Evolutionary conservation across 2,888 invertebrate species (phyloP).

Genomic region (Drymonia ruficornis): DNA sequence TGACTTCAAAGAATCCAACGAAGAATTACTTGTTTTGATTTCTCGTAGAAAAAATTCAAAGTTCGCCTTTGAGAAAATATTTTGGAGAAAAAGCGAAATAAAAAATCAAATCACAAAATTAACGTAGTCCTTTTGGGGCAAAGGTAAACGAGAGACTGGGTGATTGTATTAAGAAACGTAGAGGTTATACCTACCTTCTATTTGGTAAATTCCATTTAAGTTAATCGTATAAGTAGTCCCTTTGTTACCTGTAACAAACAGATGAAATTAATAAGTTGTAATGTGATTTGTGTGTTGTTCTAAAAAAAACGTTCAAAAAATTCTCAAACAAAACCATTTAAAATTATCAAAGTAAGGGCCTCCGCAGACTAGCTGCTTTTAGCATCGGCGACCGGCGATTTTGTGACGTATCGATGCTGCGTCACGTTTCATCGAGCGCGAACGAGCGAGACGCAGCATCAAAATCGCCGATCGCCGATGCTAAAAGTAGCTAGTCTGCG

Average conservation of each 20-base stretch:
- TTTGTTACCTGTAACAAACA: constrained; percentile 38
- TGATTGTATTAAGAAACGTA: constrained; percentile 19
- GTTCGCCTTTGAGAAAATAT: constrained; percentile 23
- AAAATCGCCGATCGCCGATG: too few relatives aligned
- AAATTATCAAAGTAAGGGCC: too few relatives aligned
- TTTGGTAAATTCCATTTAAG: constrained; percentile 18
- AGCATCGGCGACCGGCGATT: too few relatives aligned
- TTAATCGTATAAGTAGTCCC: constrained; percentile 21
- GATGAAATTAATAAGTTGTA: constrained; percentile 15
- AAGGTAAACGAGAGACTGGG: constrained; percentile 19
- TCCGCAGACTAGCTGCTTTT: too few relatives aligned
- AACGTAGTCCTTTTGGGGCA: constrained; percentile 14
- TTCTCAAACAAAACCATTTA: too few relatives aligned
- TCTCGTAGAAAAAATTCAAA: constrained; percentile 10
- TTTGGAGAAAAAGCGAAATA: constrained; percentile 21
- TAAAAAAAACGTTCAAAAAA: too few relatives aligned
- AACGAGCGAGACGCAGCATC: too few relatives aligned
- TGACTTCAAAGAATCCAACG: constrained; percentile 10
- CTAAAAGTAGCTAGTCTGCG: too few relatives aligned
- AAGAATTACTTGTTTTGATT: constrained; percentile 14
- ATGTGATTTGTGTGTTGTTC: not conserved
- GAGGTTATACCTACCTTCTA: constrained; percentile 14
- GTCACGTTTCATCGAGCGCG: too few relatives aligned
- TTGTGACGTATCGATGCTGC: too few relatives aligned
- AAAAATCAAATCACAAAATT: constrained; percentile 25